Conservation (phyloP, 2,113 vertebrate species). For the Deroptyus accipitrinus region DNA sequence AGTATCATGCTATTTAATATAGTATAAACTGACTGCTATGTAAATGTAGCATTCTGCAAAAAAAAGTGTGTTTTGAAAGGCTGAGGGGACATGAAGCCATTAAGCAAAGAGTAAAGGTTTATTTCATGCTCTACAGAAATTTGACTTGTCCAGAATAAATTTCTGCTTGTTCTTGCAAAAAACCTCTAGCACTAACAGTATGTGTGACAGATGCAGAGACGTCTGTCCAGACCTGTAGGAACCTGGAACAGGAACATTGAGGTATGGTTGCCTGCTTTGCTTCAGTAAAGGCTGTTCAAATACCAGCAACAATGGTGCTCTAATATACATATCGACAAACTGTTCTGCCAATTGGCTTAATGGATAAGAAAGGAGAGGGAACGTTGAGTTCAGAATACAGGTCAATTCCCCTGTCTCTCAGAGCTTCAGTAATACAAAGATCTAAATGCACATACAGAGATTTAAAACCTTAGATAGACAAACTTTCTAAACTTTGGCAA, state of each 20-base stretch:
- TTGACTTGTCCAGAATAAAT: neutral
- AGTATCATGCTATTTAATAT: neutral
- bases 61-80: neutral
- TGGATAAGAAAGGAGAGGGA: neutral
- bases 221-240: neutral
- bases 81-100: neutral
- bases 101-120: neutral
- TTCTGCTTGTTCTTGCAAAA: neutral
- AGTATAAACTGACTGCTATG: neutral
- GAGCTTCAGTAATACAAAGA: neutral
- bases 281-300: neutral
- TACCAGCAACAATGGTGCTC: neutral
- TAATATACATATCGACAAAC: neutral
- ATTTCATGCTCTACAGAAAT: neutral
- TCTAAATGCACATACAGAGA: neutral
- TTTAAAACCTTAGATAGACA: neutral
- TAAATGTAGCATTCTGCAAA: neutral
- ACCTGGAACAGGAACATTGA: neutral
- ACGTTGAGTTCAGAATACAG: neutral
- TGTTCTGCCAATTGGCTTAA: neutral
- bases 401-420: neutral
- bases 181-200: neutral
- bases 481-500: neutral
- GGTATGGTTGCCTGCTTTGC: neutral
- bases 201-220: neutral